Evolutionary conservation across 2,797 vertebrate species (phyloP), one percentile per base, ranked within the genome.

Genomic region (Intellagama lesueurii): DNA sequence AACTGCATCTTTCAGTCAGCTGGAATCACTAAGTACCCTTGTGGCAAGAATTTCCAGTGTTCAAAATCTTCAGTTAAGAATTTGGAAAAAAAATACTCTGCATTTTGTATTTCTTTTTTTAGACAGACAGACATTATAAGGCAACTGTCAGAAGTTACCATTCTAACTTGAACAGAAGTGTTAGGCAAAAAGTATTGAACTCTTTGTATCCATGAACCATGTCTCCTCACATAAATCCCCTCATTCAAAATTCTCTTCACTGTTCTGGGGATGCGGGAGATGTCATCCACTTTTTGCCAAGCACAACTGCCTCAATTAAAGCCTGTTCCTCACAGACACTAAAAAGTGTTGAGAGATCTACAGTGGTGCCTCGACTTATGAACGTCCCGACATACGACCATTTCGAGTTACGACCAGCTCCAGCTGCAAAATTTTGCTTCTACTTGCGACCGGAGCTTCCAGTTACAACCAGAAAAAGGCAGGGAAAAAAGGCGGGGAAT

Each of bases 1-100:
- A 84, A 30, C 68, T 72, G 68, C 72, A 19, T 56, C 30, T 40
- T 87, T 87, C n/a, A 81, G 49, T 49, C 26, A 76, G 80, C 70
- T 28, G 30, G 30, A 19, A 64, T 72, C 17, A 12, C 69, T 32
- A 81, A 60, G 5, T 80, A 72, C 35, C 4, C 32, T 81, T n/a
- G 24, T 87, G 32, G 26, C 70, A 69, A 17, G 28, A 52, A 72
- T 12, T 16, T 12, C 5, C 7, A 56, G 32, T 73, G 22, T 85
- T 32, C 19, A 32, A 40, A 81, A 72, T 64, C 26, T 56, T 56
- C 3, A 56, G 52, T 56, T 56, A 56, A 56, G 11, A 12, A 56
- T 14, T 40, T 40, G 40, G 40, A 3, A 3, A 3, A 3, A 40
- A 40, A 40, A 40, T 40, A 40, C 40, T 40, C 40, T 40, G 1